These are phyloP conservation scores for Chaitophorus viminalis DNA, from an alignment of 2,888 invertebrate species.

Conservation along the genomic window DNA sequence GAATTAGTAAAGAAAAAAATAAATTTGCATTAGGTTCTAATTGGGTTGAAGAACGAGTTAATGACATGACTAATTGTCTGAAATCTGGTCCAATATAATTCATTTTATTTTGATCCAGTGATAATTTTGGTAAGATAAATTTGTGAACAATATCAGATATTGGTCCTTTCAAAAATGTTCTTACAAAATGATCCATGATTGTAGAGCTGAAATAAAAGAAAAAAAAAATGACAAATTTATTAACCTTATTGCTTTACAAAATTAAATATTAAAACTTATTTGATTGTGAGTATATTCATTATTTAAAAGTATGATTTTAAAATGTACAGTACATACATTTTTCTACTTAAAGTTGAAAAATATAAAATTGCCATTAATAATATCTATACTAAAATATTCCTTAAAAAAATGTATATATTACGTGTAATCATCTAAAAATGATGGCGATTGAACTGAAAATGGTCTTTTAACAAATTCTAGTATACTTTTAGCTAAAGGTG, in stretches of 20 bases:
- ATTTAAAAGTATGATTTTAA: neutral
- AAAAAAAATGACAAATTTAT: neutral
- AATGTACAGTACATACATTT: neutral
- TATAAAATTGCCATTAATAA: neutral
- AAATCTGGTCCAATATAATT: constrained; percentile 57
- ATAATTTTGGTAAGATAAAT: constrained; percentile 53
- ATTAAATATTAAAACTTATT: too few species aligned
- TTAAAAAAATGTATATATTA: constrained; percentile 11
- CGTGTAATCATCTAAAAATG: constrained; percentile 58
- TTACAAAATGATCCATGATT: constrained; percentile 46
- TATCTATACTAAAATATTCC: neutral
- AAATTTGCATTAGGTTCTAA: constrained; percentile 48
- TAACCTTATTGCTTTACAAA: too few species aligned
- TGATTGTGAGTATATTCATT: too few species aligned
- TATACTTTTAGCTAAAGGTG: constrained; percentile 78
- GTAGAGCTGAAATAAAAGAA: constrained; percentile 28
- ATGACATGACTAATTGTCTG: constrained; percentile 46
- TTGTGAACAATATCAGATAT: constrained; percentile 52
- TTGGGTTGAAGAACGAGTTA: constrained; percentile 39
- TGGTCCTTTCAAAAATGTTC: constrained; percentile 51
- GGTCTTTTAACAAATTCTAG: constrained; percentile 82
- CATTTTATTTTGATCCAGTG: constrained; percentile 32
- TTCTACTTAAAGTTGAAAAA: too few species aligned
- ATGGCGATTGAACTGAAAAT: constrained; percentile 69
- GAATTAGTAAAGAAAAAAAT: constrained; percentile 52